phyloP scores from a whole-genome alignment of 37 sponge, comb jelly and placozoan genomes.

The Halichondria panicea region DNA sequence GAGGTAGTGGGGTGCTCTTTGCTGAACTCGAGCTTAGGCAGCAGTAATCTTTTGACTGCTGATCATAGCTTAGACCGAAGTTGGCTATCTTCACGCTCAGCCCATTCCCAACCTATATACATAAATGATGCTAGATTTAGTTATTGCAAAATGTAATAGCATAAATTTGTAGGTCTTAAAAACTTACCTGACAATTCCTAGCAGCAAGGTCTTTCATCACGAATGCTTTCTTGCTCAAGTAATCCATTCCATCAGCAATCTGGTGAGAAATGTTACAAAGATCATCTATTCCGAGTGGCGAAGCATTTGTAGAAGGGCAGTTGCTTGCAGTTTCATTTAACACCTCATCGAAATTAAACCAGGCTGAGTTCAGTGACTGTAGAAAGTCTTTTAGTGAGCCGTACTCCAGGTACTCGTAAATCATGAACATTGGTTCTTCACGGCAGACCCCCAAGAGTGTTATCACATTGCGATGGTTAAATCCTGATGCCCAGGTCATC shows the following conservation, averaged over 20 bases:
- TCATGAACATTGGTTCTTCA: conserved; percentile 65
- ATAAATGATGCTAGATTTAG: too few relatives aligned
- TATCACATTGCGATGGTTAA: conserved; percentile 57
- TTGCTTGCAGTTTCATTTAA: conserved; percentile 20
- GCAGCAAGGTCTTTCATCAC: conserved; percentile 68
- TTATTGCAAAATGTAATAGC: background rate
- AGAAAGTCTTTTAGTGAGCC: conserved; percentile 63
- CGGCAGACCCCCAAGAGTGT: conserved; percentile 56
- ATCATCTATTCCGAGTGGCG: conserved; percentile 42
- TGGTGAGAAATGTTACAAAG: conserved; percentile 41
- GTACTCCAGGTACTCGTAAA: conserved; percentile 73
- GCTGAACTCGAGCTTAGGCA: conserved; percentile 21
- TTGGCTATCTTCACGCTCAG: conserved; percentile 68
- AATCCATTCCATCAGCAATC: conserved; percentile 65
- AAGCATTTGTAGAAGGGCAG: background rate
- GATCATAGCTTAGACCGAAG: conserved; percentile 62
- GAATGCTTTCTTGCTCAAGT: conserved; percentile 54
- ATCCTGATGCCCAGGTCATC: conserved; percentile 45
- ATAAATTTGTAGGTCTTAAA: background rate
- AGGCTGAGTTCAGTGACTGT: conserved; percentile 46
- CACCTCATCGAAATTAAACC: conserved; percentile 40
- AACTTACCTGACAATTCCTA: conserved; percentile 69
- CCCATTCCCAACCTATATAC: conserved; percentile 48
- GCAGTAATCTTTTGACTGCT: conserved; percentile 64
- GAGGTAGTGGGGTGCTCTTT: conserved; percentile 46